phyloP scores from a whole-genome alignment of 2,113 vertebrate species.

The Dicentrarchus labrax region DNA sequence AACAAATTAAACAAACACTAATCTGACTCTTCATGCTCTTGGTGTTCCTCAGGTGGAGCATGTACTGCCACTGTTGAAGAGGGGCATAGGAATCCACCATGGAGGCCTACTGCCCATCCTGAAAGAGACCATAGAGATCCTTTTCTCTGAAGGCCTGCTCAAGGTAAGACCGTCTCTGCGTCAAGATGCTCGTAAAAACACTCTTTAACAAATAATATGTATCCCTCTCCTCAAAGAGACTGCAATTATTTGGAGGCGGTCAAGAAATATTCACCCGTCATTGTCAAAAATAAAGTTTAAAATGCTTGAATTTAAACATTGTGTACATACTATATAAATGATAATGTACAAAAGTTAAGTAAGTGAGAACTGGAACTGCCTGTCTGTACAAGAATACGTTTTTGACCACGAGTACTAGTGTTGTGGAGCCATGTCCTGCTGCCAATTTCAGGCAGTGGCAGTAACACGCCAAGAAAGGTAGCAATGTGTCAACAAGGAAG shows the following conservation, averaged over 20 bases:
- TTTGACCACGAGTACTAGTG: not conserved
- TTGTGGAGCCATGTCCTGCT: not conserved
- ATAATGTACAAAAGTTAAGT: not conserved
- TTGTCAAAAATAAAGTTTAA: not conserved
- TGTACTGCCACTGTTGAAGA: conserved; percentile 93
- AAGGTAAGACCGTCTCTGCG: conserved; percentile 85
- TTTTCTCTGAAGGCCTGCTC: conserved; percentile 97
- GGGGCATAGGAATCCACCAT: conserved; percentile 97
- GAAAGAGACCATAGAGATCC: conserved; percentile 98
- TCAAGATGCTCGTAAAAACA: not conserved
- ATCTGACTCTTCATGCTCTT: not conserved
- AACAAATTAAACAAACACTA: not conserved
- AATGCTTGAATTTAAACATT: not conserved
- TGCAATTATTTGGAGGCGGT: not conserved
- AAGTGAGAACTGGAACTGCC: not conserved
- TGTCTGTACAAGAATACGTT: not conserved
- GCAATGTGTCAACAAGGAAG: not conserved
- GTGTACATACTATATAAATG: not conserved
- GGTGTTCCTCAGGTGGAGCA: conserved; percentile 82
- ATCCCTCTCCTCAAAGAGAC: no score
- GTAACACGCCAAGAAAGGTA: not conserved
- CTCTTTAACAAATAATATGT: not conserved
- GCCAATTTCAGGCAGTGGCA: not conserved
- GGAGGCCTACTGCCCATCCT: conserved; percentile 98
- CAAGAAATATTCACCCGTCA: not conserved